Conservation (phyloP, 2,113 vertebrate genomes). For the Erythrolamprus reginae region DNA sequence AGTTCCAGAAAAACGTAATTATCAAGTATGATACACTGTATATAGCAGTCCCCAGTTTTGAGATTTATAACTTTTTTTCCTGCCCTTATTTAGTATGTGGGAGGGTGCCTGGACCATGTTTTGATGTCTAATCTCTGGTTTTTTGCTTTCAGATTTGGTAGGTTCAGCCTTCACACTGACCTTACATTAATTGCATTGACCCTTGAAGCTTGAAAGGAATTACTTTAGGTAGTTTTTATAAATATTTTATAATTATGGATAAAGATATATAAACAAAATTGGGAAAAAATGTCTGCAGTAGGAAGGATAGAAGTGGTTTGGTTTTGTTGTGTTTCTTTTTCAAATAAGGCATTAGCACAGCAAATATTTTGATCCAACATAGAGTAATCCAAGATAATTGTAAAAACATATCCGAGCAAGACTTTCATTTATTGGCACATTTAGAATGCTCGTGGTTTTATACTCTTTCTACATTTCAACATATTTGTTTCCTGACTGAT, state of each 20-base stretch:
- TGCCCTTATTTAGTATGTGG: not conserved
- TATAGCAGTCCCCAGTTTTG: not conserved
- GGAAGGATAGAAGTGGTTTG: not conserved
- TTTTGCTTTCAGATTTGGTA: not conserved
- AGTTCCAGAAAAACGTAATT: not conserved
- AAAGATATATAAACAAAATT: not conserved
- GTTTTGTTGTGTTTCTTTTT: not conserved
- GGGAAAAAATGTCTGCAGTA: not conserved
- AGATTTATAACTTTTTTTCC: not conserved
- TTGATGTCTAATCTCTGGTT: not conserved
- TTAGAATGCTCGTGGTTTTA: not conserved
- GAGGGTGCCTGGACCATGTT: not conserved
- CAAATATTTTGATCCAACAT: not conserved
- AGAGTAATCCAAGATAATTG: not conserved
- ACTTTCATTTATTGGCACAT: not conserved
- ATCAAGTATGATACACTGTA: not conserved
- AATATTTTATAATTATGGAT: not conserved
- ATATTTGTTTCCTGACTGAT: not conserved
- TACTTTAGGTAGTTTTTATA: not conserved
- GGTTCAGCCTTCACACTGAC: not conserved
- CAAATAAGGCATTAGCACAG: not conserved
- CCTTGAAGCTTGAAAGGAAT: not conserved
- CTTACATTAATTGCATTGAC: not conserved
- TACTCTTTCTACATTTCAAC: not conserved
- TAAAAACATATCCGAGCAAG: not conserved